Base-by-base conservation (phyloP, 2,888 invertebrate genomes). In the Sphaerophoria rueppellii region DNA sequence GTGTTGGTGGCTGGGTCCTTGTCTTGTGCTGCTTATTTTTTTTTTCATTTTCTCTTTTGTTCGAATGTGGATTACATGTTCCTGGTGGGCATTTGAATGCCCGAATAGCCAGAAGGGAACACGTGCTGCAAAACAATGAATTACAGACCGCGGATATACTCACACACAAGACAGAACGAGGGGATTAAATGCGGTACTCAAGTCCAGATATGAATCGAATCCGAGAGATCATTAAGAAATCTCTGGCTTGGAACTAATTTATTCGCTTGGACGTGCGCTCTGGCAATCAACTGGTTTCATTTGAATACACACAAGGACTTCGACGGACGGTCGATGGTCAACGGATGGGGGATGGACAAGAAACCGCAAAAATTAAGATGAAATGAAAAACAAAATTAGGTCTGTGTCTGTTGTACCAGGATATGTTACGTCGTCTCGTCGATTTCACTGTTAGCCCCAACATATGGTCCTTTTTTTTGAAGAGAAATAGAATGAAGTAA, bases 221-320 rank as follows among this genome's bases (percentile, higher is more conserved):
- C 57, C 74, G 60, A 82, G 60, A 82, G 87, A 87, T 87, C 87
- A 88, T 87, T 87, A 87, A 71, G 88, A 83, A 86, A 83, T 87
- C 87, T 72, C 85, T 88, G 88, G 86, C 67, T 83, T 87, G 88
- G 87, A 88, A 88, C 88, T 88, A 88, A 89, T 88, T 88, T 88
- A 88, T 87, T 87, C 88, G 83, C 82, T 82, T 80, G 81, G 83
- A 85, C 86, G 82, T 82, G 86, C 67, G 80, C 78, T 74, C 71
- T 74, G 78, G 77, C 86, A 86, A 86, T 86, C 82, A 86, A 82
- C 86, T 86, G 86, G 86, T 86, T 82, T 86, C 82, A 86, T 86
- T 86, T 82, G 77, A 86, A 74, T 86, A 82, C 81, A 80, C 77
- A 63, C 76, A 61, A 34, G 34, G 14, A n/a, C n/a, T 37, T 52